These are phyloP conservation scores for Atlantisia rogersi DNA, from an alignment of 2,113 vertebrate genomes.

Conservation along the genomic window DNA sequence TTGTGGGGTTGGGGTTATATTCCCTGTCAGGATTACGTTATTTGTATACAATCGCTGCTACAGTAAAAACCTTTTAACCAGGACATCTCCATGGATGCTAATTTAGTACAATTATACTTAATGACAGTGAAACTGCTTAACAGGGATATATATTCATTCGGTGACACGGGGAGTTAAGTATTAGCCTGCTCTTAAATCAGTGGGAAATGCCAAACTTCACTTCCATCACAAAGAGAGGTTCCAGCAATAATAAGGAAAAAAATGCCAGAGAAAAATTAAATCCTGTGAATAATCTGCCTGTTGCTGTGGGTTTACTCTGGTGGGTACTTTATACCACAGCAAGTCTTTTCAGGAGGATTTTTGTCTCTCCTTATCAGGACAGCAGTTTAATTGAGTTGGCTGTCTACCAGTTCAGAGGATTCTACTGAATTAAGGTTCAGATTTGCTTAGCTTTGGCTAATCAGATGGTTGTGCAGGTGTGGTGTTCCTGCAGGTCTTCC, in stretches of 20 bases:
- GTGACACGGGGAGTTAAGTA: background rate
- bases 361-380: background rate
- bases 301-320: background rate
- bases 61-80: background rate
- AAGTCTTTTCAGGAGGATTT: background rate
- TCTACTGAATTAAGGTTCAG: background rate
- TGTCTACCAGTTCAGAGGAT: background rate
- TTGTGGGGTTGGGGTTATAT: background rate
- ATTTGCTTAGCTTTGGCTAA: background rate
- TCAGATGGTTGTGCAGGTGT: background rate
- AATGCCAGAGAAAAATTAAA: background rate
- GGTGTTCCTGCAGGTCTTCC: background rate
- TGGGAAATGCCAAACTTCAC: background rate
- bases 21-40: background rate
- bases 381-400: slow-evolving; percentile 8
- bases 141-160: background rate
- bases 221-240: background rate
- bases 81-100: background rate
- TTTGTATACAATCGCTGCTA: background rate
- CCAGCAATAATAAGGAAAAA: background rate
- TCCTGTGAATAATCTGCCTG: background rate
- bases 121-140: background rate
- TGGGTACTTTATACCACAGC: background rate
- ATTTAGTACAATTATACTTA: slow-evolving; percentile 34
- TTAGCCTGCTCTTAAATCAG: background rate